Conservation (phyloP, 2,888 invertebrate genomes). For the Drosophila atripex region DNA sequence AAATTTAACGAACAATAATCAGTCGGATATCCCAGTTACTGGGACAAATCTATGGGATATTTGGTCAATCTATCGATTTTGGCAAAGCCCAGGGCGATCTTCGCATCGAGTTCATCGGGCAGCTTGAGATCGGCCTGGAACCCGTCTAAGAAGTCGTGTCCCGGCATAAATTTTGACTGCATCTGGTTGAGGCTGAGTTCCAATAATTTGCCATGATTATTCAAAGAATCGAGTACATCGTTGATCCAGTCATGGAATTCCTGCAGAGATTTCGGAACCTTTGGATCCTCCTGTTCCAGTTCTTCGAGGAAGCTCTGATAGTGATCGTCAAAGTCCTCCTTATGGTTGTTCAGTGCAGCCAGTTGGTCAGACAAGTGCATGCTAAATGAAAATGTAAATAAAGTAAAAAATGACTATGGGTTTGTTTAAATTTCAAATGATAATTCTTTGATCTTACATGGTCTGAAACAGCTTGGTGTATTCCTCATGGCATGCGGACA, state of each 20-base stretch:
- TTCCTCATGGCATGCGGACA: constrained; percentile 38
- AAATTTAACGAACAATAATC: too few species aligned
- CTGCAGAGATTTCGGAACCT: background rate
- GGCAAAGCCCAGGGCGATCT: constrained; percentile 40
- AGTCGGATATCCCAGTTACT: background rate
- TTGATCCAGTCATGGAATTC: constrained; percentile 43
- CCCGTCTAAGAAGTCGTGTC: constrained; percentile 25
- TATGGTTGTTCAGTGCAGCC: constrained; percentile 21
- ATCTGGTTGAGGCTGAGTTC: constrained; percentile 35
- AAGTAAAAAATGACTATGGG: background rate
- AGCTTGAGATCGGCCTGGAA: constrained; percentile 41
- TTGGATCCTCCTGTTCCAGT: background rate
- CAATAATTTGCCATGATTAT: constrained; percentile 53
- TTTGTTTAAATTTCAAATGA: background rate
- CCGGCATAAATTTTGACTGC: constrained; percentile 21
- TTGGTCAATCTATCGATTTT: constrained; percentile 11
- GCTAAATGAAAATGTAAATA: constrained; percentile 19
- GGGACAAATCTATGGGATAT: background rate
- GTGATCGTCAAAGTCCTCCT: constrained; percentile 25
- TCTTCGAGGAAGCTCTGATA: background rate
- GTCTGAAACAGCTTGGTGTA: constrained; percentile 30
- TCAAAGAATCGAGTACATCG: constrained; percentile 23
- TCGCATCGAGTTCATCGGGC: constrained; percentile 15
- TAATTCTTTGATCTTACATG: constrained; percentile 41
- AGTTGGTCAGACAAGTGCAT: constrained; percentile 3